Base-by-base conservation (phyloP, 2,888 invertebrate species). In the Lepidochitona cinerea region DNA sequence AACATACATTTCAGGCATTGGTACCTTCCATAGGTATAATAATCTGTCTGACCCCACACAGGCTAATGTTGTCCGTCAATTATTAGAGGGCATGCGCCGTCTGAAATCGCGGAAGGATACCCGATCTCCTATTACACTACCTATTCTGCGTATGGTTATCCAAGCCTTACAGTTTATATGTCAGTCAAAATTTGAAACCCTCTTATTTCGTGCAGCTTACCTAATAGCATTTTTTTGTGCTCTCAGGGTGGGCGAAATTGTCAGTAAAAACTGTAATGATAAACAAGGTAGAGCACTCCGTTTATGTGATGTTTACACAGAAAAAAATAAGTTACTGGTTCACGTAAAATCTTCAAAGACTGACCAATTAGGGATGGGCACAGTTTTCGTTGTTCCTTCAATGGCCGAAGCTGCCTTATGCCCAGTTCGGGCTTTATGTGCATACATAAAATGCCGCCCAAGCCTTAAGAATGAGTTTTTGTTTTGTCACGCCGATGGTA, bases 141-240 rank as follows among this genome's bases (percentile, higher is more conserved):
- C n/a, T 26, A 32, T 70, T 33, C 54, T 70, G 18, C 9, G 32
- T 14, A 52, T n/a, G 37, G 36, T 54, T 6, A 35, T 52, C 23
- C 26, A 26, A 37, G 35, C 54, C 5, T 54, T 70, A 18, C 54
- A 52, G 6, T 33, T 7, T 14, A 29, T 52, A 2, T 70, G 70
- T 54, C n/a, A 23, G 14, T 52, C 53, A 18, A 26, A 26, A 23
- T 71, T 65, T 33, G 71, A 71, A 23, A 29, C 37, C 33, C 64
- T 49, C 37, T 32, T 71, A 41, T 71, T 71, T 41, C 37, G 29
- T 29, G 68, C 41, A 1, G 37, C 37, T 33, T 68, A 37, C 41
- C 32, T 68, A 32, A 14, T 68, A 23, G 49, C 68, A 68, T 68
- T 41, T 23, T 37, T 37, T 68, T 37, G 37, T 68, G 36, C 41